phyloP scores from a whole-genome alignment of 2,888 invertebrate species.

The Macrosiphum euphorbiae region DNA sequence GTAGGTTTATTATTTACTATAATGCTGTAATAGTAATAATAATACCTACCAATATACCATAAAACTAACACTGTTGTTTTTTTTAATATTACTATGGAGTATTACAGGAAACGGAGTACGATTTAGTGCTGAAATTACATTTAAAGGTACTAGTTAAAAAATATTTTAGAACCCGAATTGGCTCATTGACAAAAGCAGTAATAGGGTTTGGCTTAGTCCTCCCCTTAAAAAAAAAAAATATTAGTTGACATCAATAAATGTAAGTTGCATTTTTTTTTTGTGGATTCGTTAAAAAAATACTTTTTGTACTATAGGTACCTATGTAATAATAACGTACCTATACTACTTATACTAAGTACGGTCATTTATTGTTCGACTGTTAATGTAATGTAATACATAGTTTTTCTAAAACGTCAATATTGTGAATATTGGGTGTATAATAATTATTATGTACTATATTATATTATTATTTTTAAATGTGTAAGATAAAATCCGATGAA shows the following conservation, averaged over 20 bases:
- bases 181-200: background rate
- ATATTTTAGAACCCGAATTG: background rate
- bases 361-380: background rate
- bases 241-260: background rate
- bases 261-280: background rate
- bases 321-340: no score
- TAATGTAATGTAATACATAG: background rate
- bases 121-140: background rate
- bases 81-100: background rate
- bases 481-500: background rate
- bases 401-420: background rate
- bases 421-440: no score
- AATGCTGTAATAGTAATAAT: background rate
- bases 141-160: background rate
- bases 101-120: background rate
- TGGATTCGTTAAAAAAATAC: background rate
- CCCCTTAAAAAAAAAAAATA: background rate
- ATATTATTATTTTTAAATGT: background rate
- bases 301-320: background rate
- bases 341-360: background rate
- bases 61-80: background rate
- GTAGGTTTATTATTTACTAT: background rate
- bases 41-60: background rate
- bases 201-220: background rate
- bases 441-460: background rate